A percentile compares a stretch with the other conserved stretches of the same genome.
Evolutionary conservation across 2,888 invertebrate genomes (phyloP).

Genomic region (Automeris io): DNA sequence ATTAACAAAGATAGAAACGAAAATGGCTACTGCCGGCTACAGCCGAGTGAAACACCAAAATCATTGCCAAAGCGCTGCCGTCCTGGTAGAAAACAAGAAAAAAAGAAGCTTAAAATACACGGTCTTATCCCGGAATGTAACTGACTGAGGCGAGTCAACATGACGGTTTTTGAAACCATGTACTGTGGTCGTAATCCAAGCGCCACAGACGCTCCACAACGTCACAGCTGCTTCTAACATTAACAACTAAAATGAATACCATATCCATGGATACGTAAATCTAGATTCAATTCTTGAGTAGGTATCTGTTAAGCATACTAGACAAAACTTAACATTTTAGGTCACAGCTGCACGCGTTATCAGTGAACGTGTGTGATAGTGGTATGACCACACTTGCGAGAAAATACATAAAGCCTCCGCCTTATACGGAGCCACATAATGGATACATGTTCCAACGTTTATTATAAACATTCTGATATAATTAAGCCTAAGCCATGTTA

Average conservation of each 20-base stretch:
- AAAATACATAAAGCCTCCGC: slow-evolving; percentile 46
- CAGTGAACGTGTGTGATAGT: slow-evolving; percentile 46
- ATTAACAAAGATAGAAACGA: too few relatives aligned
- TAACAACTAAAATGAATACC: background rate
- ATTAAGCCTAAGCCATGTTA: background rate
- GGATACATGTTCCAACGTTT: slow-evolving; percentile 4
- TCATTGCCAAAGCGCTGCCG: too few relatives aligned
- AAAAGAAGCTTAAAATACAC: too few relatives aligned
- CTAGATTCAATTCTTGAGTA: slow-evolving; percentile 7
- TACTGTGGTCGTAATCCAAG: too few relatives aligned
- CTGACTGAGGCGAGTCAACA: too few relatives aligned
- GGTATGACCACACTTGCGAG: slow-evolving; percentile 31
- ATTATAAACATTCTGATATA: slow-evolving; percentile 6
- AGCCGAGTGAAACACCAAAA: too few relatives aligned
- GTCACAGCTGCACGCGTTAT: slow-evolving; percentile 69
- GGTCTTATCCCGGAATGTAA: too few relatives aligned
- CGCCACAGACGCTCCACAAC: too few relatives aligned
- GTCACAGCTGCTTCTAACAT: too few relatives aligned
- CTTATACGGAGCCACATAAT: slow-evolving; percentile 29
- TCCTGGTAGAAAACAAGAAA: too few relatives aligned
- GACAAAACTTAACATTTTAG: slow-evolving; percentile 40
- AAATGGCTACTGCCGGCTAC: too few relatives aligned
- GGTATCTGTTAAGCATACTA: slow-evolving; percentile 23
- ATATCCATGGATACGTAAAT: slow-evolving; percentile 16
- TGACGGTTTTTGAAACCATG: too few relatives aligned